Base-by-base conservation (phyloP, 2,888 invertebrate genomes). In the Melieria crassipennis region DNA sequence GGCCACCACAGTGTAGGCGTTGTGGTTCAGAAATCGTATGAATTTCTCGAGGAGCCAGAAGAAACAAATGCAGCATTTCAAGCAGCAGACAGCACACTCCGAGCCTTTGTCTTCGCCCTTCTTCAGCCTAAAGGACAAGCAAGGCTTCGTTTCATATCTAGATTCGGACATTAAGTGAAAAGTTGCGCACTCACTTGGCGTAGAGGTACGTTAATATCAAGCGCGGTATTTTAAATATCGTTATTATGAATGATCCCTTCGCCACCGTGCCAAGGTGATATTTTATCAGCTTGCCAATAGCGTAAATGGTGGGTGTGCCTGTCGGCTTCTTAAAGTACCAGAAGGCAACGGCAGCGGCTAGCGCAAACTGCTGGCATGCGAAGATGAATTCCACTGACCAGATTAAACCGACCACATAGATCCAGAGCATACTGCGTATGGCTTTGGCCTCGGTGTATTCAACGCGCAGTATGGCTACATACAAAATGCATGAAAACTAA, bases 231-330 rank as follows among this genome's bases (percentile, higher is more conserved):
- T 98, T 97, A 82, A 98, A 94, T 65, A 98, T 88, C 0, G 98
- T 97, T 73, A 99, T 96, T 52, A 99, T 88, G 76, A 98, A 91
- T 0, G 98, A 96, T 3, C 99, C 99, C 81, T 98, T 94, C 0
- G 98, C 98, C 5, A 98, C 92, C 0, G 98, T 96, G 11, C 99
- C 99, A 80, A 98, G 88, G 86, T 99, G 98, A 83, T 97, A 98
- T 82, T 93, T 93, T 6, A 94, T 81, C 46, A 95, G 87, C 80
- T 94, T 94, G 65, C 92, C 91, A 78, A 94, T 91, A 4, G 86
- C 86, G 75, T 86, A 86, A 64, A 80, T 68, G 2, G 86, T 85
- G 1, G 94, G 94, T 0, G 91, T 90, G 45, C 91, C 90, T 75
- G 92, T 91, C 69, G 92, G 91, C 48, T 93, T 92, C 80, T 92